phyloP scores from a whole-genome alignment of 2,888 invertebrate species.

The Osedax frankpressi region DNA sequence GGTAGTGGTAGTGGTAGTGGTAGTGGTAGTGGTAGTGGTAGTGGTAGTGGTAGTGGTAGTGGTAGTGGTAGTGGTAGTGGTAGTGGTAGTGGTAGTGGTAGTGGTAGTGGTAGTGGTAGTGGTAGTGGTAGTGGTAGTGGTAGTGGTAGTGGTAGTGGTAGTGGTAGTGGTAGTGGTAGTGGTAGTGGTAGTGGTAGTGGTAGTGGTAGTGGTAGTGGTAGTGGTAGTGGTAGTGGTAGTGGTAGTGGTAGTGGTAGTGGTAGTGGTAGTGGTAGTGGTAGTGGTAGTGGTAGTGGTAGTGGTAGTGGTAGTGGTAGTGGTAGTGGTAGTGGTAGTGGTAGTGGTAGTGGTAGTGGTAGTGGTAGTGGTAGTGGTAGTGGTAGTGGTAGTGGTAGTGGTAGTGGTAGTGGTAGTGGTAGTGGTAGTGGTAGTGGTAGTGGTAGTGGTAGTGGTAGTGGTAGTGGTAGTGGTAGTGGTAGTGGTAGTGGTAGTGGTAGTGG shows the following conservation, averaged over 20 bases:
- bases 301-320: not conserved
- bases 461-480: slow-evolving; percentile 8
- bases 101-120: not conserved
- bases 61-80: not conserved
- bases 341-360: not conserved
- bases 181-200: not conserved
- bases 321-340: not conserved
- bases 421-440: slow-evolving; percentile 7
- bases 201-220: not conserved
- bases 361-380: not conserved
- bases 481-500: slow-evolving; percentile 7
- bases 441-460: slow-evolving; percentile 7
- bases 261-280: not conserved
- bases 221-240: not conserved
- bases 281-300: not conserved
- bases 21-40: not conserved
- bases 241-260: not conserved
- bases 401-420: slow-evolving; percentile 8
- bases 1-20: not conserved
- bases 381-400: slow-evolving; percentile 1
- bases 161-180: not conserved
- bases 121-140: not conserved
- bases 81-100: not conserved
- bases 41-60: not conserved
- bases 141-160: not conserved